A percentile compares a stretch with the other conserved stretches of the same genome.
Evolutionary conservation across 2,797 vertebrate genomes (phyloP).

Genomic region (Orientallactaga sibirica): DNA sequence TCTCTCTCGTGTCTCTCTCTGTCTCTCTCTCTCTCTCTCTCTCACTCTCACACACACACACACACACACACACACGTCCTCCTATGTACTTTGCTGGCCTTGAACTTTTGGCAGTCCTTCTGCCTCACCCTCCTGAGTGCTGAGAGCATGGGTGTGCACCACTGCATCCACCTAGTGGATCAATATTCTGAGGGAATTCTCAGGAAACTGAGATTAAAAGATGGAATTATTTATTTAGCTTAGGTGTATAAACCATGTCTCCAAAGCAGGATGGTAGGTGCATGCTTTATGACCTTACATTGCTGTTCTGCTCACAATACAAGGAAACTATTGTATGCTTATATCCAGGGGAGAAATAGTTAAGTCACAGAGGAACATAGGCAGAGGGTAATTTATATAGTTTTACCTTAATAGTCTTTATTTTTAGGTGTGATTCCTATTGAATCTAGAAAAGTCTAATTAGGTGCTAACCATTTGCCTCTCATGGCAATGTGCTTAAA

Average conservation of each 20-base stretch:
- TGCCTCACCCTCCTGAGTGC: no score
- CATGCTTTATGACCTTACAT: neutral
- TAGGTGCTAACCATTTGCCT: constrained; percentile 10
- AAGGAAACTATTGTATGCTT: neutral
- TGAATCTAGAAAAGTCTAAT: constrained; percentile 10
- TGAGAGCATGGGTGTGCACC: no score
- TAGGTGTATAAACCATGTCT: neutral
- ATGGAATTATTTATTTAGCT: neutral
- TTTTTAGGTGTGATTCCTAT: constrained; percentile 19
- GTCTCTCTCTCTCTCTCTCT: no score
- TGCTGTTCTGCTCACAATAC: neutral
- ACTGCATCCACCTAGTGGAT: no score
- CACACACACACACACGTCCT: no score
- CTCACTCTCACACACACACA: no score
- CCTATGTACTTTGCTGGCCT: no score
- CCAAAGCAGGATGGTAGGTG: neutral
- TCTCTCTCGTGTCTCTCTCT: no score
- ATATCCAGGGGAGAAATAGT: neutral
- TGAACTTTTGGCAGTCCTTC: no score
- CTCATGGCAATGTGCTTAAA: neutral
- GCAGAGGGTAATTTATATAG: neutral
- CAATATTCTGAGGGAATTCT: neutral
- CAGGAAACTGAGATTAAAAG: constrained; percentile 19
- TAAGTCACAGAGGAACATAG: neutral
- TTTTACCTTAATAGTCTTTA: constrained; percentile 39